A percentile compares a stretch with the other conserved stretches of the same genome.
phyloP scores from a whole-genome alignment of 2,888 invertebrate genomes.

The Proisotoma minuta region DNA sequence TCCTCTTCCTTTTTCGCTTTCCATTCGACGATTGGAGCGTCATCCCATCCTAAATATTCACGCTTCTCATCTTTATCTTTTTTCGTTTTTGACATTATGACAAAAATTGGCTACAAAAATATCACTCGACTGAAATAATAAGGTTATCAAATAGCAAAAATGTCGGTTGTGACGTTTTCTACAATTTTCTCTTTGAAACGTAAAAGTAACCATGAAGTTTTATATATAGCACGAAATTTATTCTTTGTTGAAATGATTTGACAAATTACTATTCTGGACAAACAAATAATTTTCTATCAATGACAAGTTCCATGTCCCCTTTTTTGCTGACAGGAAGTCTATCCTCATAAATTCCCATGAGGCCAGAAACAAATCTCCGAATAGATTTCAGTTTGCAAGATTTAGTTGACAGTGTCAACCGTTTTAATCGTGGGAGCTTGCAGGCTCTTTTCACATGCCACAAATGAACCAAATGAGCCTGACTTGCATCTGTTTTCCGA shows the following conservation, averaged over 20 bases:
- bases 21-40: slow-evolving; percentile 35
- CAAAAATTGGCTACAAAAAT: neutral
- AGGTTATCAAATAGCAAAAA: too few species aligned
- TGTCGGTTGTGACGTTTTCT: too few species aligned
- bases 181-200: too few species aligned
- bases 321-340: neutral
- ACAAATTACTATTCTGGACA: neutral
- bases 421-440: neutral
- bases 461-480: neutral
- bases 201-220: too few species aligned
- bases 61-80: too few species aligned
- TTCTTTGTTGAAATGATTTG: too few species aligned
- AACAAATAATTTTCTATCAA: neutral
- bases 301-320: slow-evolving; percentile 2
- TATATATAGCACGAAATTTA: too few species aligned
- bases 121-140: too few species aligned
- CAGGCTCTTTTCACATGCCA: neutral
- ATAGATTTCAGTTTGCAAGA: neutral
- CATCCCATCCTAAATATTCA: slow-evolving; percentile 27
- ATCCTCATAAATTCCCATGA: slow-evolving; percentile 5
- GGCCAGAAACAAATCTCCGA: neutral
- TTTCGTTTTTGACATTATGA: slow-evolving; percentile 2
- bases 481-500: neutral
- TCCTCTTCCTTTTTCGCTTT: slow-evolving; percentile 25
- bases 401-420: neutral